Percentiles rank a stretch among this genome's conserved stretches.
Evolutionary conservation across 2,888 invertebrate species (phyloP).

Genomic region (Drosophila nr. medialis): DNA sequence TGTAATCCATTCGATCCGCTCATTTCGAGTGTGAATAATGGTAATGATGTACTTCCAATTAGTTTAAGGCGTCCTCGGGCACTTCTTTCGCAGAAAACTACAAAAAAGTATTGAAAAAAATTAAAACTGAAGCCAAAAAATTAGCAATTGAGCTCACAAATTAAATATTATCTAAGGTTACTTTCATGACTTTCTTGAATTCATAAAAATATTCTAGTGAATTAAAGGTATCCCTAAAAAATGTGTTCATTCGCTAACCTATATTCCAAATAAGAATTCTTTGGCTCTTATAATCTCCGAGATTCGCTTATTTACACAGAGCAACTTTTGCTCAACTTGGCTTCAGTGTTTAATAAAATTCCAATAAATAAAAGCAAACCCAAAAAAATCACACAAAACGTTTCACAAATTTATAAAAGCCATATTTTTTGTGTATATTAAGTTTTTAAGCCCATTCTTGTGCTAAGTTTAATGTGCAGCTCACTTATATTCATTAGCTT

Average conservation of each 20-base stretch:
- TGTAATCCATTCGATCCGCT: constrained; percentile 30
- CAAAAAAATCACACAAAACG: neutral
- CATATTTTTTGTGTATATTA: neutral
- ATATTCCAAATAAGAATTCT: neutral
- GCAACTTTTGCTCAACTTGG: neutral
- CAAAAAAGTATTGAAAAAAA: too few species aligned
- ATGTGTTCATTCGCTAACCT: neutral
- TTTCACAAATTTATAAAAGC: neutral
- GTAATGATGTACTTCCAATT: constrained; percentile 1
- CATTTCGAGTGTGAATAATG: constrained; percentile 7
- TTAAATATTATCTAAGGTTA: neutral
- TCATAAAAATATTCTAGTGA: neutral
- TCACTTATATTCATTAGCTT: constrained; percentile 8
- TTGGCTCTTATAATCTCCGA: neutral
- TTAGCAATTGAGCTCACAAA: neutral
- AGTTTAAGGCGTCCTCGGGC: neutral
- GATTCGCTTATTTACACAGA: neutral
- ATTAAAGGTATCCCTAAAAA: neutral
- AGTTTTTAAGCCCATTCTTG: neutral
- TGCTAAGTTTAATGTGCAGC: neutral
- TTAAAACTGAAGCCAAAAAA: too few species aligned
- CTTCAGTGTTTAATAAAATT: neutral
- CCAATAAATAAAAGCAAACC: neutral
- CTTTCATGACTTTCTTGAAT: neutral
- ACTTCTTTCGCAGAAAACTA: neutral